Evolutionary conservation across 2,888 invertebrate species (phyloP).

Genomic region (Drosophila tripunctata): DNA sequence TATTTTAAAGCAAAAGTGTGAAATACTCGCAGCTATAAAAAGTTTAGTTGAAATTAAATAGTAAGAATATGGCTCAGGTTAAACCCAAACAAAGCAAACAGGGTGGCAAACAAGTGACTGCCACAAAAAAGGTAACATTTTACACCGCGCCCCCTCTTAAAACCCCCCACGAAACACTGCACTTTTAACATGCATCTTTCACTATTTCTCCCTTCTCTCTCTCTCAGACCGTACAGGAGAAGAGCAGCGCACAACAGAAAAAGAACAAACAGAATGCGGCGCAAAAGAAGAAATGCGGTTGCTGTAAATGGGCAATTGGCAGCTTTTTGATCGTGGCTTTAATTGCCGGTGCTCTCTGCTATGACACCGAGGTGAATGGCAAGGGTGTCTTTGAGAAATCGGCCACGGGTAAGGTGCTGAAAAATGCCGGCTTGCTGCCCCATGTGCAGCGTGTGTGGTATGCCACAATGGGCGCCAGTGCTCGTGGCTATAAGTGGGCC

Average conservation of each 20-base stretch:
- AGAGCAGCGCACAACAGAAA: conserved; percentile 80
- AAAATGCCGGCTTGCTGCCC: conserved; percentile 87
- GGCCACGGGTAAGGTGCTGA: conserved; percentile 87
- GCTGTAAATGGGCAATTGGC: conserved; percentile 88
- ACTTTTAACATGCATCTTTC: conserved; percentile 8
- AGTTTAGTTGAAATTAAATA: conserved; percentile 67
- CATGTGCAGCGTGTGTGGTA: conserved; percentile 88
- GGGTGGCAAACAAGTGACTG: conserved; percentile 80
- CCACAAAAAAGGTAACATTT: conserved; percentile 81
- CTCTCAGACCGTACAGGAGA: conserved; percentile 78
- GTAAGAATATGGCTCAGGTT: conserved; percentile 82
- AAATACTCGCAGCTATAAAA: conserved; percentile 44
- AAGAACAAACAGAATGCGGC: conserved; percentile 74
- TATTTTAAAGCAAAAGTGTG: conserved; percentile 32
- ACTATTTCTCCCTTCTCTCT: background rate
- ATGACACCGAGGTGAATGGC: conserved; percentile 88
- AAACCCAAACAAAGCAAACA: conserved; percentile 84
- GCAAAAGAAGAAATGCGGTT: conserved; percentile 80
- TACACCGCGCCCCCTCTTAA: too few relatives aligned
- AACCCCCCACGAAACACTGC: background rate
- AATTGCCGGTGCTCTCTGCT: conserved; percentile 87
- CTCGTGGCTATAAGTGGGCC: conserved; percentile 88
- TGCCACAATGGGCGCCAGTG: conserved; percentile 86
- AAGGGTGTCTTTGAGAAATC: conserved; percentile 90
- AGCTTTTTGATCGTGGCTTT: conserved; percentile 87